These are phyloP conservation scores for Chrysaora quinquecirrha DNA, from an alignment of 30 jellyfish, hydroid and myxozoan genomes.

Conservation along the genomic window DNA sequence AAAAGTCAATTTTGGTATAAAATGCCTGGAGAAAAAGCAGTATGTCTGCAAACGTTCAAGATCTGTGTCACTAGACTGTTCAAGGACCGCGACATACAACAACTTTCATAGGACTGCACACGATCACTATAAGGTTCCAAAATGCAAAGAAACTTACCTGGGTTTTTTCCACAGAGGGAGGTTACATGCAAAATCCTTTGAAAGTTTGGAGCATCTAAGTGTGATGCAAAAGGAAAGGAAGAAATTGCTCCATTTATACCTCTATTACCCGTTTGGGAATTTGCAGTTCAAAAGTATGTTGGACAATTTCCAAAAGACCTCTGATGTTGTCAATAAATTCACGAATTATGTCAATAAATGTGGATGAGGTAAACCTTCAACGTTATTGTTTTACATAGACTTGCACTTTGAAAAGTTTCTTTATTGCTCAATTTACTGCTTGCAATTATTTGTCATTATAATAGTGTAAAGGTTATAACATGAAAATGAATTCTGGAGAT, in stretches of 20 bases:
- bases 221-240: not conserved
- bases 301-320: no score
- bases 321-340: no score
- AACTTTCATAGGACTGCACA: not conserved
- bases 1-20: not conserved
- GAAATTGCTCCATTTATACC: slow-evolving; percentile 4
- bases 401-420: no score
- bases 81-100: not conserved
- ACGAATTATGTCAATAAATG: no score
- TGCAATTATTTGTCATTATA: no score
- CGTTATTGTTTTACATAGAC: no score
- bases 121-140: not conserved
- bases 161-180: not conserved
- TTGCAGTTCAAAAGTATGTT: not conserved
- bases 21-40: not conserved
- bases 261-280: slow-evolving; percentile 4
- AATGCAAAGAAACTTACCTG: not conserved
- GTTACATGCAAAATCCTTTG: not conserved
- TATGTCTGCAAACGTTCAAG: not conserved
- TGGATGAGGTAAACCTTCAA: no score
- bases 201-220: not conserved
- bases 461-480: no score
- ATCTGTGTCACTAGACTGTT: not conserved
- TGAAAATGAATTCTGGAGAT: no score
- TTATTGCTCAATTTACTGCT: no score